Percentiles rank a stretch among this genome's conserved stretches.
Evolutionary conservation across 2,113 vertebrate species (phyloP).

Genomic region (Panurus biarmicus): DNA sequence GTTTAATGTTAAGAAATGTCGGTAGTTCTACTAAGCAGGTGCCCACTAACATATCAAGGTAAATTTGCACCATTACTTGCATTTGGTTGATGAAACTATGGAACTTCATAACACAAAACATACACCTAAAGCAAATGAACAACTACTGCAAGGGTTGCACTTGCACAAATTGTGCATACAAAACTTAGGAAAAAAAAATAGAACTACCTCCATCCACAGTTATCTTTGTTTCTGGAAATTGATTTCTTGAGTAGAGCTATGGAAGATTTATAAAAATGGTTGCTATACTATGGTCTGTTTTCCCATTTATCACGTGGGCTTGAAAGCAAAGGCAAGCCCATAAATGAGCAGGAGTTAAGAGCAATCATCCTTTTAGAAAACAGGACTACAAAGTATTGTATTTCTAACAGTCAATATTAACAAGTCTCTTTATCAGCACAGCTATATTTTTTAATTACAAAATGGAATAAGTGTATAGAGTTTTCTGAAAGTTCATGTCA

Average conservation of each 20-base stretch:
- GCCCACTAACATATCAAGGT: neutral
- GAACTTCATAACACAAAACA: neutral
- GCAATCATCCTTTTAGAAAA: neutral
- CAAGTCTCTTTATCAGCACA: neutral
- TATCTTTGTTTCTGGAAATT: slow-evolving; percentile 15
- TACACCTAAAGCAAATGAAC: neutral
- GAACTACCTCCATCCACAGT: neutral
- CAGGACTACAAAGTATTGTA: neutral
- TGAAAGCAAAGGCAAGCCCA: slow-evolving; percentile 1
- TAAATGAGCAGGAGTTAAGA: slow-evolving; percentile 3
- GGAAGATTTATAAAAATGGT: slow-evolving; percentile 12
- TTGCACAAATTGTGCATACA: neutral
- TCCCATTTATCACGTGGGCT: neutral
- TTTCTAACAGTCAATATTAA: slow-evolving; percentile 1
- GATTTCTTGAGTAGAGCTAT: neutral
- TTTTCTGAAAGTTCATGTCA: neutral
- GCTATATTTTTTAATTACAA: neutral
- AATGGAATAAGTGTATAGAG: neutral
- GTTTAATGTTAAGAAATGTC: neutral
- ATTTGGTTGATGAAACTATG: neutral
- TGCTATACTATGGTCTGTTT: neutral
- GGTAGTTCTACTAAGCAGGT: neutral
- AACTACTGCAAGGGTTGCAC: neutral
- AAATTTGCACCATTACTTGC: neutral
- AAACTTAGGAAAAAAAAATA: neutral